Base-by-base conservation (phyloP, 2,888 invertebrate genomes). In the Drosophila nr. perissopoda region DNA sequence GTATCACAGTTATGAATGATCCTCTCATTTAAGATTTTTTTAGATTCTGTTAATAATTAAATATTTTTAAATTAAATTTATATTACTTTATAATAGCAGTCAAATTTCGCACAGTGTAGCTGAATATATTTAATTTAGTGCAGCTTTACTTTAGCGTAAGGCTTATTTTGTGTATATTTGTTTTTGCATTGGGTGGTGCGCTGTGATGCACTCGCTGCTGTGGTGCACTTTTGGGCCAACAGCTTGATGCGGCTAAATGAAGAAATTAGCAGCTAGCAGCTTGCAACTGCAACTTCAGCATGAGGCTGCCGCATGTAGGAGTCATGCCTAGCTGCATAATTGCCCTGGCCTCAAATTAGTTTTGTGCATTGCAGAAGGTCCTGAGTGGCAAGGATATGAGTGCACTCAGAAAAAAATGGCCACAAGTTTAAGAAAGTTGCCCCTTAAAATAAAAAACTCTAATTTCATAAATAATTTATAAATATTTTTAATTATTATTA, bases 261-360 rank as follows among this genome's bases (percentile, higher is more conserved):
- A 82, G 87, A 82, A 74, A 84, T 82, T 84, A 80, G 61, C 75
- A 73, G 68, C 60, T 66, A 57, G 57, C 67, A 56, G 21, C 58
- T 45, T n/a, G 33, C 45, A 66, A 42, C 51, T 52, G 54, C 63
- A 56, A 40, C 59, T 34, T 13, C 16, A 11, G 62, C 69, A 69
- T 6, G 36, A 38, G 18, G 36, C 36, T 56, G 18, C 25, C 7
- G 53, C 45, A 52, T n/a, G 51, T 42, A 13, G 61, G 25, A 38
- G 45, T 45, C 25, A 16, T 45, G 16, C 25, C 60, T 62, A 51
- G 63, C 78, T 83, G 85, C 90, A 89, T 83, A 87, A 87, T 85
- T 89, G 87, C 83, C 83, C 79, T 76, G 78, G 85, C 90, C 88
- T 81, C 89, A 90, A 91, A 90, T 90, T 89, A 89, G 91, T 90